Conservation (phyloP, 2,888 invertebrate species). For the Ceriagrion tenellum region DNA sequence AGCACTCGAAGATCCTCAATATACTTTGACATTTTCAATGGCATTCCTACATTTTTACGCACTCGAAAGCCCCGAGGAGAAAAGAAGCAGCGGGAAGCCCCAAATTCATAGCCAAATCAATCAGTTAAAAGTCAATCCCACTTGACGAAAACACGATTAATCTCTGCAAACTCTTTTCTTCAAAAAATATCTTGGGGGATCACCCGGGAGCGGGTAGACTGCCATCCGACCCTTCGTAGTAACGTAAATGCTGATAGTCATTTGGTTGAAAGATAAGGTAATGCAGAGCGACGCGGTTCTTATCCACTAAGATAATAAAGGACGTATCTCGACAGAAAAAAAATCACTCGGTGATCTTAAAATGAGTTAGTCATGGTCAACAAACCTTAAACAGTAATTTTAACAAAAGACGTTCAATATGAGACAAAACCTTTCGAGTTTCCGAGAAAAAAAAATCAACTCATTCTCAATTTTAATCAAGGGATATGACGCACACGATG, state of each 20-base stretch:
- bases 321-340: not conserved
- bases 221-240: not conserved
- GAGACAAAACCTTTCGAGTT: not conserved
- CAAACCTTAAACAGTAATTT: too few relatives aligned
- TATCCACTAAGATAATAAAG: not conserved
- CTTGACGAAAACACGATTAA: too few relatives aligned
- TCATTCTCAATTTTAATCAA: not conserved
- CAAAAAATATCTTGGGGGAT: not conserved
- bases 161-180: too few relatives aligned
- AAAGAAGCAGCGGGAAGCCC: too few relatives aligned
- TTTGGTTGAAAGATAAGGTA: not conserved
- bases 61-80: too few relatives aligned
- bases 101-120: too few relatives aligned
- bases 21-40: too few relatives aligned
- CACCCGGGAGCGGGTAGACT: not conserved
- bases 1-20: too few relatives aligned
- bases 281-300: not conserved
- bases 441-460: not conserved
- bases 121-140: too few relatives aligned
- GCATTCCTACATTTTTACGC: too few relatives aligned
- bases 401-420: too few relatives aligned
- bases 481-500: not conserved
- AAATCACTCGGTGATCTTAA: not conserved
- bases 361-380: too few relatives aligned
- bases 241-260: not conserved